phyloP scores from a whole-genome alignment of 2,113 vertebrate genomes.

The Garra rufa region DNA sequence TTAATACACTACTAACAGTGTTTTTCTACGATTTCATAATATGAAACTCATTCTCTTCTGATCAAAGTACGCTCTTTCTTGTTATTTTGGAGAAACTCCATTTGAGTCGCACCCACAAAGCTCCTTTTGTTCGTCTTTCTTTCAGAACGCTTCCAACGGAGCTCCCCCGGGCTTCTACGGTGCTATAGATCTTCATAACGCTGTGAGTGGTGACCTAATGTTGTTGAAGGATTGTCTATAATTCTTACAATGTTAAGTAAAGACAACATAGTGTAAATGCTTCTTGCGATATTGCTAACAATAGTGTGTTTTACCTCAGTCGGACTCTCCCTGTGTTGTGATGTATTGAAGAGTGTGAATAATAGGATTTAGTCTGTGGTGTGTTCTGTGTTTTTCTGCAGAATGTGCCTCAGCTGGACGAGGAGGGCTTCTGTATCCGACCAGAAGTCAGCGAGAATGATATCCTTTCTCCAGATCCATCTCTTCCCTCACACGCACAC shows the following conservation, averaged over 20 bases:
- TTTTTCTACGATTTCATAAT: not conserved
- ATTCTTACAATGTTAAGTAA: constrained; percentile 35
- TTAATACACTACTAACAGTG: not conserved
- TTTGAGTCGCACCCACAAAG: constrained; percentile 16
- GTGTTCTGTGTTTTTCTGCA: constrained; percentile 63
- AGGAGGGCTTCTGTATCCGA: constrained; percentile 95
- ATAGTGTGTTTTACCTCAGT: constrained; percentile 26
- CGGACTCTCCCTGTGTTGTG: constrained; percentile 4
- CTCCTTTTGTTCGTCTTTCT: constrained; percentile 55
- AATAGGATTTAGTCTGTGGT: constrained; percentile 9
- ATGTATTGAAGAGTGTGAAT: constrained; percentile 34
- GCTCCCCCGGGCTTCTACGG: constrained; percentile 68
- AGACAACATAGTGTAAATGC: constrained; percentile 8
- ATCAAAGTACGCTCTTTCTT: constrained; percentile 46
- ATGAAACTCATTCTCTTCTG: constrained; percentile 21
- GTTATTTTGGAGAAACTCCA: constrained; percentile 28
- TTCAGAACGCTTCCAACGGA: constrained; percentile 73
- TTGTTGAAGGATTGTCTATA: constrained; percentile 21
- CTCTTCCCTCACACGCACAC: constrained; percentile 9
- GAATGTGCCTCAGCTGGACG: constrained; percentile 94
- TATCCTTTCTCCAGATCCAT: constrained; percentile 80
- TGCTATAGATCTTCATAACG: constrained; percentile 74
- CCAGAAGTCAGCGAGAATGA: constrained; percentile 90
- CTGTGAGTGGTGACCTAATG: constrained; percentile 61
- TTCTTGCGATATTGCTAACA: constrained; percentile 34